Percentiles rank a stretch among this genome's conserved stretches.
phyloP scores from a whole-genome alignment of 1,140 invertebrate genomes.

The Asobara japonica region DNA sequence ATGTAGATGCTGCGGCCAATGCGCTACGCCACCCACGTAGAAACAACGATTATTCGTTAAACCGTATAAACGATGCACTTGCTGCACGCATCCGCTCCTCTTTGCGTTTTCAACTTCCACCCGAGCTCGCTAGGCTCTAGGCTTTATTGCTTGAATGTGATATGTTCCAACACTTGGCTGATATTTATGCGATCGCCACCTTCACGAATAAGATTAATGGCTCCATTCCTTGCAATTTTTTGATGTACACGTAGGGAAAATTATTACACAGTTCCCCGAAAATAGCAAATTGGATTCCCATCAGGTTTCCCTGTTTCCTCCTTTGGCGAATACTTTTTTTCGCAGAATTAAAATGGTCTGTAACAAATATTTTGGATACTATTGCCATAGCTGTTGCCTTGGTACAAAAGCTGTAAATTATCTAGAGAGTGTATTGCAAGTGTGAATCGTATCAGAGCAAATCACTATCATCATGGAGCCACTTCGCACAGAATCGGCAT shows the following conservation, averaged over 20 bases:
- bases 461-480: too few species aligned
- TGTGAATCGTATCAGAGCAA: too few species aligned
- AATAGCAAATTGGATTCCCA: too few species aligned
- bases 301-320: not conserved
- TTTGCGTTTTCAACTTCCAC: not conserved
- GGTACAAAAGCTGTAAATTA: too few species aligned
- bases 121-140: not conserved
- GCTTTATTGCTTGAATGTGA: not conserved
- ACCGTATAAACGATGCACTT: constrained; percentile 41
- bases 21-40: constrained; percentile 38
- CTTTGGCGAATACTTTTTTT: too few species aligned
- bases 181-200: not conserved
- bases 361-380: too few species aligned
- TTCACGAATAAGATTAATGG: not conserved
- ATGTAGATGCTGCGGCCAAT: constrained; percentile 25
- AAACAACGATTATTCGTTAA: constrained; percentile 41
- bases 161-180: not conserved
- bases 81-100: constrained; percentile 32
- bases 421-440: too few species aligned
- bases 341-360: too few species aligned
- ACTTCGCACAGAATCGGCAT: too few species aligned
- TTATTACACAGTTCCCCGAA: not conserved
- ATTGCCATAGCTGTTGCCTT: too few species aligned
- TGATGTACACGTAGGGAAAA: too few species aligned
- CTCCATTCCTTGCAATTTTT: not conserved